phyloP scores from a whole-genome alignment of 1,140 invertebrate species.

The Polypedilum vanderplanki region DNA sequence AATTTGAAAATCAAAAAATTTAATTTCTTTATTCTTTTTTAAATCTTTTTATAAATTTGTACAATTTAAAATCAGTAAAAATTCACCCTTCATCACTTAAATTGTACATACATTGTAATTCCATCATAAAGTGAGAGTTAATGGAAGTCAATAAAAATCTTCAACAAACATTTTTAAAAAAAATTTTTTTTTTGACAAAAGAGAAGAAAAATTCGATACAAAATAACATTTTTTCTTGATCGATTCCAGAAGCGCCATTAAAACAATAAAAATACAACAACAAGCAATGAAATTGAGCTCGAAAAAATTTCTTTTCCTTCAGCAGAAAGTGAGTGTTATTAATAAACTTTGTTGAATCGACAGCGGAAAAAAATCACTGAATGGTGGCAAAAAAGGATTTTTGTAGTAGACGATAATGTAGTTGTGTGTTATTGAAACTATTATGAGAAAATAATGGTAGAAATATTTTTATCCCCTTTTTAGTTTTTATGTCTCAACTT shows the following conservation, averaged over 20 bases:
- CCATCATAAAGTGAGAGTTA: background rate
- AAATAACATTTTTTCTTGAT: background rate
- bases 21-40: no score
- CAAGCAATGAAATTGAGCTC: conserved; percentile 1
- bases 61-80: no score
- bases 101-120: no score
- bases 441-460: conserved; percentile 7
- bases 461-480: background rate
- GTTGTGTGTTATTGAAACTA: background rate
- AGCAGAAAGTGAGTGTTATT: conserved; percentile 18
- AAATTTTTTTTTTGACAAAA: background rate
- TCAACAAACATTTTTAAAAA: background rate
- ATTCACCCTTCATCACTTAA: no score
- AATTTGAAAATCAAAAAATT: no score
- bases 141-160: conserved; percentile 1
- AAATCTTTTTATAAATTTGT: no score
- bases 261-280: background rate
- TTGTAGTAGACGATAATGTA: background rate
- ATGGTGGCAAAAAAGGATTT: background rate
- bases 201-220: background rate
- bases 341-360: background rate
- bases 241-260: conserved; percentile 16
- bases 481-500: background rate
- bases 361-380: background rate
- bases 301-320: background rate